These are phyloP conservation scores for Scrobipalpa costella DNA, from an alignment of 2,888 invertebrate genomes.

Conservation along the genomic window DNA sequence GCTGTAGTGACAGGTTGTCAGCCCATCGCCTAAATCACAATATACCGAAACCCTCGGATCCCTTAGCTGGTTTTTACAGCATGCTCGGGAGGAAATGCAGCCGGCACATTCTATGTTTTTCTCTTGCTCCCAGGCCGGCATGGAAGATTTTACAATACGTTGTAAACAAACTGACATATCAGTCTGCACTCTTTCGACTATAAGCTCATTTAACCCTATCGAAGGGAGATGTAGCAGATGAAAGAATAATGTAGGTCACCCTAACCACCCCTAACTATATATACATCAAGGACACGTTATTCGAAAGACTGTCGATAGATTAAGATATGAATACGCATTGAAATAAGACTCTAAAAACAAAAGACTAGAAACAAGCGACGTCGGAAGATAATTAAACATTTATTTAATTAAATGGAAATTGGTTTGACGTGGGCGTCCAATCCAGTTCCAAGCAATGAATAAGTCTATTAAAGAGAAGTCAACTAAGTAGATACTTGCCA, in stretches of 20 bases:
- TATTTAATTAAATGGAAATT: conserved; percentile 62
- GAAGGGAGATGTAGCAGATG: background rate
- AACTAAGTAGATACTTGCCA: background rate
- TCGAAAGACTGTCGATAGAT: conserved; percentile 1
- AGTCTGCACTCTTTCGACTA: background rate
- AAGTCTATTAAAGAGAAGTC: conserved; percentile 22
- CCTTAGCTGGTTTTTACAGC: too few relatives aligned
- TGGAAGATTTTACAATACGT: conserved; percentile 58
- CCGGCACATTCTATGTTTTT: too few relatives aligned
- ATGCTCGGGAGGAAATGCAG: too few relatives aligned
- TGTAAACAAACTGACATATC: conserved; percentile 29
- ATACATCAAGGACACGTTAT: background rate
- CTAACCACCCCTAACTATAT: background rate
- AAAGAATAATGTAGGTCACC: conserved; percentile 8
- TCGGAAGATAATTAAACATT: conserved; percentile 47
- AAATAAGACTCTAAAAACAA: conserved; percentile 1
- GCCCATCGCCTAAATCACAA: too few relatives aligned
- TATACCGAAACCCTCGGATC: too few relatives aligned
- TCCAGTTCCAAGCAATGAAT: conserved; percentile 47
- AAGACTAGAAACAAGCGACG: conserved; percentile 25
- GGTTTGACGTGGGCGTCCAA: conserved; percentile 57
- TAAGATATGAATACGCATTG: background rate
- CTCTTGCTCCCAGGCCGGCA: too few relatives aligned
- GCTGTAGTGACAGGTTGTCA: too few relatives aligned
- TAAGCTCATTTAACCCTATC: background rate